These are phyloP conservation scores for Ascaphus truei DNA, from an alignment of 2,113 vertebrate genomes.

Conservation along the genomic window DNA sequence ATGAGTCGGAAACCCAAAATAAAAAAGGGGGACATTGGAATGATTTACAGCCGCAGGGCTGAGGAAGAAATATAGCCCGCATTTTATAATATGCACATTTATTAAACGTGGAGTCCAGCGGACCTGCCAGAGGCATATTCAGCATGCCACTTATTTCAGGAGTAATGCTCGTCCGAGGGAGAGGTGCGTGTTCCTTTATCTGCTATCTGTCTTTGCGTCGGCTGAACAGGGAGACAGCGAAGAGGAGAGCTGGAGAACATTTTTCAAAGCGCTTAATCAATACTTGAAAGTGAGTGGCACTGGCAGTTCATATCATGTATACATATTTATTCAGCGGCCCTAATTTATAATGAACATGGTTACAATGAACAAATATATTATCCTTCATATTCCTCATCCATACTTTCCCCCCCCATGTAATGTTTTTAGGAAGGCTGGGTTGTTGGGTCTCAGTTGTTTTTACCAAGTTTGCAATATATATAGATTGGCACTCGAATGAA, in stretches of 20 bases:
- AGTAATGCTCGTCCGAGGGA: slow-evolving; percentile 30
- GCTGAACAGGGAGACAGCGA: slow-evolving; percentile 20
- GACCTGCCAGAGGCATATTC: slow-evolving; percentile 30
- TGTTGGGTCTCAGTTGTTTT: too few species aligned
- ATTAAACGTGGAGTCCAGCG: slow-evolving; percentile 20
- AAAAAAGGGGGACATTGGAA: background rate
- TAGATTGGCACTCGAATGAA: too few species aligned
- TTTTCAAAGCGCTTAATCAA: slow-evolving; percentile 26
- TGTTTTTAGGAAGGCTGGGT: too few species aligned
- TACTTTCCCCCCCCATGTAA: too few species aligned
- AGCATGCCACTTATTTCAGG: slow-evolving; percentile 31
- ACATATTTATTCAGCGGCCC: slow-evolving; percentile 15
- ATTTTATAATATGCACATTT: slow-evolving; percentile 32
- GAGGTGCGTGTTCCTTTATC: slow-evolving; percentile 27
- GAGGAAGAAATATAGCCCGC: slow-evolving; percentile 18
- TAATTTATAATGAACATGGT: slow-evolving; percentile 14
- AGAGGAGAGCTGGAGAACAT: slow-evolving; percentile 1
- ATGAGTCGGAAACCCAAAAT: slow-evolving; percentile 13
- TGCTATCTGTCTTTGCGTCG: slow-evolving; percentile 28
- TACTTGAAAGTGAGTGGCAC: slow-evolving; percentile 27
- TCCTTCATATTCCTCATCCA: background rate
- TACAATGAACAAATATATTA: slow-evolving; percentile 4
- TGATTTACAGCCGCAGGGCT: background rate
- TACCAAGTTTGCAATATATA: too few species aligned
- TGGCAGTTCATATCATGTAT: slow-evolving; percentile 8